Base-by-base conservation (phyloP, 2,113 vertebrate species). In the Oceanites oceanicus region DNA sequence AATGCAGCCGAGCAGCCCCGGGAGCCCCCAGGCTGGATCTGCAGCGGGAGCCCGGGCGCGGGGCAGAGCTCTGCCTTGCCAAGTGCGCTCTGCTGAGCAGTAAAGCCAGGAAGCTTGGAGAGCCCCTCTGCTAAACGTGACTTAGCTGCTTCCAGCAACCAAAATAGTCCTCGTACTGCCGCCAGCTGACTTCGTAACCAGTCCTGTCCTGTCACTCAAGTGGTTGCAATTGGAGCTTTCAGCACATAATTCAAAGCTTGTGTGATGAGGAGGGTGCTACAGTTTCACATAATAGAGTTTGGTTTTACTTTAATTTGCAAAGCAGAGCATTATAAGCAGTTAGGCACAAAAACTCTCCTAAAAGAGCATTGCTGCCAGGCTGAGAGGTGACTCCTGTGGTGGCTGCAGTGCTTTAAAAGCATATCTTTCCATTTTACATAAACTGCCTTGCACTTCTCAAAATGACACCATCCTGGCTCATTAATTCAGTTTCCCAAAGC, bases 41-140 rank as follows among this genome's bases (percentile, higher is more conserved):
- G 62, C 27, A 22, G 36, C 0, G 0, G 27, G 30, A 87, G 6
- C 29, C 50, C 1, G 0, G 27, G 23, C 0, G 0, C 0, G 6
- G 56, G 18, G 23, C 77, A 83, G 61, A 36, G 47, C 36, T 61
- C 20, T 44, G 65, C 58, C 65, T 62, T 25, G 40, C 29, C 0
- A 2, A 61, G 45, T 4, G 20, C 1, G 1, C 25, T 86, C 49
- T 49, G 75, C n/a, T 49, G 81, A 90, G 42, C 61, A 42, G 53
- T 66, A 58, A 68, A 74, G 55, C 45, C 40, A 26, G 73, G 53
- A 29, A 47, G 40, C 42, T 80, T 30, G 5, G 30, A 25, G 42
- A 86, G 36, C 22, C 42, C 19, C 56, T 71, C 63, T 1, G 2
- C 34, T 80, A 53, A 59, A 59, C 0, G 5, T 15, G 27, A 45